phyloP scores from a whole-genome alignment of 2,888 invertebrate species.

The Meta bourneti region DNA sequence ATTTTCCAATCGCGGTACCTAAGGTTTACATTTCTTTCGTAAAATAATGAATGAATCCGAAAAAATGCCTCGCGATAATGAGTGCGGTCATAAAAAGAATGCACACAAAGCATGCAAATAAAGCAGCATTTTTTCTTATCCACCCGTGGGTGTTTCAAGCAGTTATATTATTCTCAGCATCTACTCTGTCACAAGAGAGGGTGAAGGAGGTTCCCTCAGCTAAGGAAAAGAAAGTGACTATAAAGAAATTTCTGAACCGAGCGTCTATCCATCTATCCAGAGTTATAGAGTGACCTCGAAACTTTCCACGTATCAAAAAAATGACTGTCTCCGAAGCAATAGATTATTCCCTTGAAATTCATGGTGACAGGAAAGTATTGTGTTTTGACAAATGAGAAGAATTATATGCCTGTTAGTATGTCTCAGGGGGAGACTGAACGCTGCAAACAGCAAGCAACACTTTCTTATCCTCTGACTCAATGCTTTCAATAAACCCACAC shows the following conservation, averaged over 20 bases:
- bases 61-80: constrained; percentile 16
- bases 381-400: constrained; percentile 60
- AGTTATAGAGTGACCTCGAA: constrained; percentile 55
- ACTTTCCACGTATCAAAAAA: constrained; percentile 33
- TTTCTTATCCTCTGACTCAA: background rate
- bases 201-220: background rate
- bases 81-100: background rate
- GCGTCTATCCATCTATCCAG: background rate
- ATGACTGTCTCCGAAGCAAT: constrained; percentile 11
- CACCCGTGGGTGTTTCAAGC: background rate
- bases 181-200: constrained; percentile 11
- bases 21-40: too few species aligned
- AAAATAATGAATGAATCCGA: too few species aligned
- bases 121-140: constrained; percentile 9
- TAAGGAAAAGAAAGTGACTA: constrained; percentile 7
- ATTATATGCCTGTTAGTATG: constrained; percentile 4
- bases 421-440: background rate
- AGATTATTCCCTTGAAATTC: constrained; percentile 40
- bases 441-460: background rate
- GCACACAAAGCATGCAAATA: background rate
- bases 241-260: constrained; percentile 13
- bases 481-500: background rate
- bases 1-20: too few species aligned
- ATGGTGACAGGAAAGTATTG: constrained; percentile 56
- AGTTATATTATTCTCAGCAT: constrained; percentile 46